A percentile compares a stretch with the other conserved stretches of the same genome.
Conservation (phyloP, 92 coral and sea anemone species). For the Phenganax marumi region DNA sequence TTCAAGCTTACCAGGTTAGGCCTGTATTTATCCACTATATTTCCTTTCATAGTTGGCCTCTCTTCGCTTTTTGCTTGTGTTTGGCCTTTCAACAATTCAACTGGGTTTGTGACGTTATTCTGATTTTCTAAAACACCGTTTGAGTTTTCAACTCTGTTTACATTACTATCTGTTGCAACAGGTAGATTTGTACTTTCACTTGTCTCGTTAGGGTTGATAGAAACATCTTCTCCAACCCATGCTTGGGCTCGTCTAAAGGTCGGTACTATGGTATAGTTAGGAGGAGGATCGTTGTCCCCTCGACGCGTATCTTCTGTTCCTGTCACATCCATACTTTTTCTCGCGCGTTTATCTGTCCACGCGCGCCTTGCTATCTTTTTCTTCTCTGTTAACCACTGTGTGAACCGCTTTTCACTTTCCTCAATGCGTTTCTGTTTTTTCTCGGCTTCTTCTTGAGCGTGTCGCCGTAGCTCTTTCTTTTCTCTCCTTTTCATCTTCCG, state of each 20-base stretch:
- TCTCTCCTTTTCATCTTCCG: slow-evolving; percentile 17
- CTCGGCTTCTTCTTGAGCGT: slow-evolving; percentile 25
- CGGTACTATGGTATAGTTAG: slow-evolving; percentile 30
- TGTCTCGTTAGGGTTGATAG: background rate
- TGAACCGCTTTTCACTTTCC: slow-evolving; percentile 33
- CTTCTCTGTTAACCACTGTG: slow-evolving; percentile 26
- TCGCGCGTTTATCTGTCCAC: slow-evolving; percentile 15
- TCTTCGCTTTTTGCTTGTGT: background rate
- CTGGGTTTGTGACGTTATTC: background rate
- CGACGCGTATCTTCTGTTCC: background rate
- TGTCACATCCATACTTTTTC: background rate
- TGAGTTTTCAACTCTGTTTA: background rate
- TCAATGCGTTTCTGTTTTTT: slow-evolving; percentile 32
- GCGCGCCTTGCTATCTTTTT: slow-evolving; percentile 21
- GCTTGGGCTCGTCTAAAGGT: slow-evolving; percentile 27
- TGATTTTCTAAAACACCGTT: background rate
- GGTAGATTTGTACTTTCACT: background rate
- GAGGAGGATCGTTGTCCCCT: slow-evolving; percentile 23
- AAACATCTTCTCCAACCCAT: background rate
- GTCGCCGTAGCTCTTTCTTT: slow-evolving; percentile 15
- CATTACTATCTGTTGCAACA: background rate
- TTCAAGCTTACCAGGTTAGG: background rate
- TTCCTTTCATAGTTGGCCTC: background rate
- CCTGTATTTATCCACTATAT: background rate
- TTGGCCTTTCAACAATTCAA: background rate